Evolutionary conservation across 2,113 vertebrate genomes (phyloP), one percentile per base, ranked within the genome.

Genomic region (Phainopepla nitens): DNA sequence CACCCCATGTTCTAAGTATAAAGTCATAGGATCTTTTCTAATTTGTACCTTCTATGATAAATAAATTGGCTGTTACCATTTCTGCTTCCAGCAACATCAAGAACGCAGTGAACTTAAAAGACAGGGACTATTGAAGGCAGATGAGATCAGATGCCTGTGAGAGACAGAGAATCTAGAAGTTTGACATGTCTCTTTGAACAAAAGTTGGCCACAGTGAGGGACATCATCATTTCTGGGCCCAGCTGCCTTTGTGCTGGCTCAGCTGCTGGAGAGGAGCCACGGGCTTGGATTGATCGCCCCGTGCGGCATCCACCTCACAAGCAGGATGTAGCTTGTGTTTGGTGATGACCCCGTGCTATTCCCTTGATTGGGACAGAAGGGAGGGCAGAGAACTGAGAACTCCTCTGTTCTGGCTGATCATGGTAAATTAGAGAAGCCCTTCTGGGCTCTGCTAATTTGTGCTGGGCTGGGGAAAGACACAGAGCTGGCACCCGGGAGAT

Each of bases 241-340:
- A 50, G 70, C 39, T 77, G 22, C 36, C n/a, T 80, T 45, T 71
- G 88, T 93, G 90, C 93, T 95, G 88, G 79, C 92, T 97, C 92
- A 96, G 93, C 93, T 95, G 90, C 93, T 88, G 88, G 79, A 80
- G 57, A 35, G 47, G 56, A 96, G 92, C 85, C 92, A 71, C 2
- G 1, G 76, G 65, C 20, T 81, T 15, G 41, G 75, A 91, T 83
- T 72, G 93, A 90, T 91, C 70, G 22, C 42, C 78, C 90, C 12
- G 0, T 51, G 82, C 42, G 85, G 93, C 89, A 86, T 78, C 60
- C 75, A 68, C 71, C 79, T 93, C 47, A 12, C 47, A 75, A 83
- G 94, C 88, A 80, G 92, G 68, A 93, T 94, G 87, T 13, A 36
- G 88, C 68, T 44, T 33, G 33, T 81, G 64, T 42, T 60, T 92